Percentiles rank a stretch among this genome's conserved stretches.
phyloP scores from a whole-genome alignment of 2,113 vertebrate species.

The Tricholaema leucomelas region DNA sequence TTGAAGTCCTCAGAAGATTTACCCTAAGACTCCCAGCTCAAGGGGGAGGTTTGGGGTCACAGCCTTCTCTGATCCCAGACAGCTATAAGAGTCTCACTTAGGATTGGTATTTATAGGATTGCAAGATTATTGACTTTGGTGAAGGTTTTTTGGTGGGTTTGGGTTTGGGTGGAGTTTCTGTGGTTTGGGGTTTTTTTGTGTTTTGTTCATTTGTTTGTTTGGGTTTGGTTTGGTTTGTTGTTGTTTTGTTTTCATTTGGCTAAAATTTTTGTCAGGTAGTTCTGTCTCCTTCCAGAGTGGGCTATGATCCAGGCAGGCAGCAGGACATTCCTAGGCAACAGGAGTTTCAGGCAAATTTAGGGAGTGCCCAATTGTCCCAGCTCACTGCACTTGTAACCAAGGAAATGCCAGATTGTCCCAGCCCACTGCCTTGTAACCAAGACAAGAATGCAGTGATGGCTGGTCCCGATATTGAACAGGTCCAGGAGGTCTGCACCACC shows the following conservation, averaged over 20 bases:
- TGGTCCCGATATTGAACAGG: background rate
- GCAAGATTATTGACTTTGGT: background rate
- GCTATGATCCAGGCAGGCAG: background rate
- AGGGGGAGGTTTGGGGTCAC: background rate
- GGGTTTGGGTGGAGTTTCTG: no score
- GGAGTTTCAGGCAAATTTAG: background rate
- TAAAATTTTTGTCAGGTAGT: background rate
- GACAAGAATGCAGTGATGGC: background rate
- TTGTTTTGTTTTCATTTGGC: background rate
- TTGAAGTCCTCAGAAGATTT: background rate
- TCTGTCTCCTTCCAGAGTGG: background rate
- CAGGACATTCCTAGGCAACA: background rate
- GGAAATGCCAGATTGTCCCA: background rate
- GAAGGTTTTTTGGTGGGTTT: no score
- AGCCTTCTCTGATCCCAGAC: background rate
- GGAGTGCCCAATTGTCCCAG: background rate
- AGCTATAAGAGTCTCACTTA: background rate
- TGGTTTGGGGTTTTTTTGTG: no score
- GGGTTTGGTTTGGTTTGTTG: no score
- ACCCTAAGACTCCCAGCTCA: background rate
- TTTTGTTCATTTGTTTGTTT: no score
- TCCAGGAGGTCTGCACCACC: background rate
- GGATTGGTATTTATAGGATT: background rate
- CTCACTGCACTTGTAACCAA: background rate
- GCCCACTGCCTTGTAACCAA: background rate